Base-by-base conservation (phyloP, 2,113 vertebrate species). In the Hippopotamus amphibius region DNA sequence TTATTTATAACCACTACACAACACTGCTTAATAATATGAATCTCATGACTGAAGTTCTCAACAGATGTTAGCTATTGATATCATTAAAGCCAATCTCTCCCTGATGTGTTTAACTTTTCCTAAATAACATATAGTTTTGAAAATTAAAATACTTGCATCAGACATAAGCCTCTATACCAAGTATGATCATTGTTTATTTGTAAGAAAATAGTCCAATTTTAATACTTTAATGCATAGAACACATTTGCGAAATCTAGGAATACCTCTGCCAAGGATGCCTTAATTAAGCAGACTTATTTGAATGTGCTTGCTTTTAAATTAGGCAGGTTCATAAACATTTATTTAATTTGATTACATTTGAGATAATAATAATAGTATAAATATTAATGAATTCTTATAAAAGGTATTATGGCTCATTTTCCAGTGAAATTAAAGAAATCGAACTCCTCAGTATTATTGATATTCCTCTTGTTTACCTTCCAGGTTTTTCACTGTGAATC, bases 231-330 rank as follows among this genome's bases (percentile, higher is more conserved):
- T 53, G 22, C 16, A 37, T 26, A 46, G 4, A 55, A 74, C 37
- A 55, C 65, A 88, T 88, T 84, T 79, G 33, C 37, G 30, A 87
- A 87, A 83, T 53, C 46, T n/a, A 59, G 13, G 53, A 59, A 63
- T 66, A 8, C 28, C 17, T 88, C 14, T 22, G 48, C 1, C 0
- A 46, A 88, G 13, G 28, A 91, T 79, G 17, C 14, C 5, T 71
- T 95, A 71, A 59, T 59, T 81, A 87, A 48, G 7, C 9, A 82
- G n/a, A 65, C 6, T 24, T 77, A 69, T 33, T 72, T 88, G 37
- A 95, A 89, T 46, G 71, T 81, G 21, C 46, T 86, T 84, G 74
- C 17, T 68, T 95, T 85, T 81, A 95, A 90, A 80, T 85, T 88
- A 95, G 59, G 11, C 26, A 93, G 53, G 22, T 43, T 92, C 66